These are phyloP conservation scores for Drosophila kanapiae DNA, from an alignment of 1,140 invertebrate species.

Conservation along the genomic window DNA sequence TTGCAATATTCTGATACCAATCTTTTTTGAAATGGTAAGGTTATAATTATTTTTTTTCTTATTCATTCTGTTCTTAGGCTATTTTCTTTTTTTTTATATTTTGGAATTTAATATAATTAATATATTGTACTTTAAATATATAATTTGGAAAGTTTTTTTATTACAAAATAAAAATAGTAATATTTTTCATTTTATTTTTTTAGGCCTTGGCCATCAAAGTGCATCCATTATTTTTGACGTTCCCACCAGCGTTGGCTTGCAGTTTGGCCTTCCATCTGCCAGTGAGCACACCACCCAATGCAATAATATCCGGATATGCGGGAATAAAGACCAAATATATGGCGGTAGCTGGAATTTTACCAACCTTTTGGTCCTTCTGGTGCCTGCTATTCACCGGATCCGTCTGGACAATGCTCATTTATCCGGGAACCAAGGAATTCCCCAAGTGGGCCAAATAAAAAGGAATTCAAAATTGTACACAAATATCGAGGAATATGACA, in stretches of 20 bases:
- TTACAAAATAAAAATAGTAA: not conserved
- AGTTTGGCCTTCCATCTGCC: conserved; percentile 90
- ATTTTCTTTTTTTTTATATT: too few species aligned
- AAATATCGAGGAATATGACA: not conserved
- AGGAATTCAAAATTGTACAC: not conserved
- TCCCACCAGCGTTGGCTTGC: conserved; percentile 91
- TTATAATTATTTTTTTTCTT: too few species aligned
- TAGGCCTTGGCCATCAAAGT: conserved; percentile 87
- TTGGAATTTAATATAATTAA: too few species aligned
- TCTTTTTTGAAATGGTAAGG: conserved; percentile 90
- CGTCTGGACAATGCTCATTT: conserved; percentile 40
- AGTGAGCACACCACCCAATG: conserved; percentile 94
- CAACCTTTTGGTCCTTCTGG: conserved; percentile 86
- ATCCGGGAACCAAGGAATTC: conserved; percentile 27
- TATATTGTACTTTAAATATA: too few species aligned
- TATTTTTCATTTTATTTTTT: conserved; percentile 46
- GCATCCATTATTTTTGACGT: conserved; percentile 94
- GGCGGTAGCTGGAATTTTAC: conserved; percentile 88
- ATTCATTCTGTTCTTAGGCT: too few species aligned
- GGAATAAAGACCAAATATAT: conserved; percentile 74
- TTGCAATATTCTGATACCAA: conserved; percentile 92
- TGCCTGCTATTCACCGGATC: conserved; percentile 31
- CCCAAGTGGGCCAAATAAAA: conserved; percentile 38
- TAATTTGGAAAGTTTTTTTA: too few species aligned
- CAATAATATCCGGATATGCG: conserved; percentile 93